phyloP scores from a whole-genome alignment of 2,113 vertebrate genomes.

The Pyxicephalus adspersus region DNA sequence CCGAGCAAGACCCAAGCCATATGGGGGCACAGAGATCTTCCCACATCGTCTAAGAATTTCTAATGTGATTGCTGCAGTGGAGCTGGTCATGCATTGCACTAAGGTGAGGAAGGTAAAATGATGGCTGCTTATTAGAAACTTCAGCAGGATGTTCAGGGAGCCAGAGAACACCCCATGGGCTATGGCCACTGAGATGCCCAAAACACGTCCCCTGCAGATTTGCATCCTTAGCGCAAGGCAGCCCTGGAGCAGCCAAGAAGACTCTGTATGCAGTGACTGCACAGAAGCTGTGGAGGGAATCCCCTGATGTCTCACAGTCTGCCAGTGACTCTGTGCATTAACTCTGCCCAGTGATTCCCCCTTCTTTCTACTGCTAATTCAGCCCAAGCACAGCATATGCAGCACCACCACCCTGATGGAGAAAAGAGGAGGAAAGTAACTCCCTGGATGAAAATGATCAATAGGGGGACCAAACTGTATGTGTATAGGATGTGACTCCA shows the following conservation, averaged over 20 bases:
- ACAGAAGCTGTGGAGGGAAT: conserved; percentile 1
- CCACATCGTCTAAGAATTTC: conserved; percentile 84
- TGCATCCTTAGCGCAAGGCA: conserved; percentile 63
- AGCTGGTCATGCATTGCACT: conserved; percentile 90
- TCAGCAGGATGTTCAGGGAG: conserved; percentile 91
- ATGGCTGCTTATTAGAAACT: conserved; percentile 89
- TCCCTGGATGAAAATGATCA: conserved; percentile 28
- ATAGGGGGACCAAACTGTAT: too few relatives aligned
- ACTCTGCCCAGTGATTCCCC: conserved; percentile 6
- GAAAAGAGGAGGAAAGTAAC: conserved; percentile 17
- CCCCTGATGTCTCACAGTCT: conserved; percentile 19
- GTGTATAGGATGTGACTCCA: too few relatives aligned
- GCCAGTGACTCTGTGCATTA: conserved; percentile 8
- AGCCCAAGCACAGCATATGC: conserved; percentile 33
- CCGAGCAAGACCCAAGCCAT: conserved; percentile 82
- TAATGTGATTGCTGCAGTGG: conserved; percentile 83
- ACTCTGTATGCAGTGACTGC: conserved; percentile 27
- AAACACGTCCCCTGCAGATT: conserved; percentile 73
- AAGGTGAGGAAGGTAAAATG: conserved; percentile 90
- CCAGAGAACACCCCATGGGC: conserved; percentile 94
- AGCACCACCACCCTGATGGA: conserved; percentile 33
- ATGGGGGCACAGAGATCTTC: conserved; percentile 81
- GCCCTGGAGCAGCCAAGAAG: conserved; percentile 33
- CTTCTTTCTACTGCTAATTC: not conserved
- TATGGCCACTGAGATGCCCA: conserved; percentile 90